Evolutionary conservation across 2,113 vertebrate species (phyloP).

Genomic region (Pterocles gutturalis): DNA sequence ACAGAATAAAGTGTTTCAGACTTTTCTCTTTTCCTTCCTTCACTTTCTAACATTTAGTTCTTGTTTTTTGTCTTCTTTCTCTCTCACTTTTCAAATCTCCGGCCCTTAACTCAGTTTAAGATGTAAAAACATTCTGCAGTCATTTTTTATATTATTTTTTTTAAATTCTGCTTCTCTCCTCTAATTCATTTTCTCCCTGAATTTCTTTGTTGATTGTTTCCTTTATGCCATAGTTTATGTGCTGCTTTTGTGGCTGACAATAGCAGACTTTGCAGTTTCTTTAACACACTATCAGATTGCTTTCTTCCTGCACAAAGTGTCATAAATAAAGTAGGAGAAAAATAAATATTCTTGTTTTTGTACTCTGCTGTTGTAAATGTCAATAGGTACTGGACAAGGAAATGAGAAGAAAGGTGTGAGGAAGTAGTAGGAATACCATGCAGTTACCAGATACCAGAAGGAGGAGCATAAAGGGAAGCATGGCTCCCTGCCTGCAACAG

Average conservation of each 20-base stretch:
- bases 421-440: not conserved
- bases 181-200: not conserved
- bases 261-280: not conserved
- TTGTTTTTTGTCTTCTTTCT: not conserved
- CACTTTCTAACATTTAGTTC: not conserved
- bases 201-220: not conserved
- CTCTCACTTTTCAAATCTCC: not conserved
- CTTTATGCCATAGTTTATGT: not conserved
- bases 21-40: not conserved
- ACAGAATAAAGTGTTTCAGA: not conserved
- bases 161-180: not conserved
- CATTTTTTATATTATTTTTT: not conserved
- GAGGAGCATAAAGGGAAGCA: not conserved
- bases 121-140: not conserved
- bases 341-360: not conserved
- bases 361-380: not conserved
- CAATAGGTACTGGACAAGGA: not conserved
- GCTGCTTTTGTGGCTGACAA: not conserved
- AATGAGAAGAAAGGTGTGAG: not conserved
- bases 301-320: not conserved
- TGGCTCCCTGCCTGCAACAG: not conserved
- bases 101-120: not conserved
- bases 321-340: not conserved
- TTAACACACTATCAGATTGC: accelerated
- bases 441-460: not conserved